Evolutionary conservation across 2,797 vertebrate genomes (phyloP).

Genomic region (Syngnathus rostellatus): DNA sequence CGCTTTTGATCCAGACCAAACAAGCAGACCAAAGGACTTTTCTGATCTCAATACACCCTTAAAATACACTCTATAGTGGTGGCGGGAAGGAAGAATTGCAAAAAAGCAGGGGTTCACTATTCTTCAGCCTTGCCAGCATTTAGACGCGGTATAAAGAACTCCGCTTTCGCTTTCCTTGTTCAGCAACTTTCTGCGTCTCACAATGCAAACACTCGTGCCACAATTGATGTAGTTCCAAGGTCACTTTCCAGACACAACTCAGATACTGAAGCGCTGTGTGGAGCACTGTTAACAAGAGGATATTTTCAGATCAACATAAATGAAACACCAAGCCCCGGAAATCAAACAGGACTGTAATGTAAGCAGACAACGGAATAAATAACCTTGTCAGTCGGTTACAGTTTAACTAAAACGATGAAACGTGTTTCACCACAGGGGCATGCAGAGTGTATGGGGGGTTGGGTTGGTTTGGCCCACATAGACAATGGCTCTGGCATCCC

Average conservation of each 20-base stretch:
- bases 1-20: no score
- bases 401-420: background rate
- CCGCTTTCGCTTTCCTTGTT: background rate
- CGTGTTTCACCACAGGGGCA: background rate
- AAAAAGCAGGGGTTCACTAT: background rate
- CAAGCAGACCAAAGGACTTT: no score
- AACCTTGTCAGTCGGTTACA: background rate
- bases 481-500: no score
- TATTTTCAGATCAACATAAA: background rate
- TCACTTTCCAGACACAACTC: constrained; percentile 3
- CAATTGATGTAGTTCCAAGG: constrained; percentile 1
- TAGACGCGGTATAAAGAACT: background rate
- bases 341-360: background rate
- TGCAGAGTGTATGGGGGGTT: no score
- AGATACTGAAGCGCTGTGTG: background rate
- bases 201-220: background rate
- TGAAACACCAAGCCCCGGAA: background rate
- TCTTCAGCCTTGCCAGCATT: background rate
- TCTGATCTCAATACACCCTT: no score
- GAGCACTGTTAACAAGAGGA: background rate
- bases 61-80: no score
- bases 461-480: no score
- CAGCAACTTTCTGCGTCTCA: background rate
- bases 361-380: background rate
- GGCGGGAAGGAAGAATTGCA: no score